Conservation (phyloP, 2,888 invertebrate genomes). For the Nomada fabriciana region DNA sequence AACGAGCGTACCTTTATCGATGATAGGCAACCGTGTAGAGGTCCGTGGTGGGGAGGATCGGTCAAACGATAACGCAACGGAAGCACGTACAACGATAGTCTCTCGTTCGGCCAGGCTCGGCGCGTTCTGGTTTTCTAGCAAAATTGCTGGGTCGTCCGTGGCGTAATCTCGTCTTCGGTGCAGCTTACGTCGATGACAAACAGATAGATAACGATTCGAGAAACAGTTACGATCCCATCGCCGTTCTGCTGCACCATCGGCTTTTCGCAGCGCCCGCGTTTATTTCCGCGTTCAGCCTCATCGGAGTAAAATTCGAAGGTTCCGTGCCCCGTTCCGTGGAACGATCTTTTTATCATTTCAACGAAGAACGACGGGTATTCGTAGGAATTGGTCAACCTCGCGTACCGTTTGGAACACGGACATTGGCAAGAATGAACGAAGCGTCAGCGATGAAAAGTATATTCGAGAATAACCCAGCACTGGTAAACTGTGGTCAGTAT, state of each 20-base stretch:
- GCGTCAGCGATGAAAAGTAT: neutral
- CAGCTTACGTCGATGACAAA: constrained; percentile 46
- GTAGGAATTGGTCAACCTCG: neutral
- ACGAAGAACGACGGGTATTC: neutral
- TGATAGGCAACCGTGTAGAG: constrained; percentile 52
- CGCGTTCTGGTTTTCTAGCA: constrained; percentile 53
- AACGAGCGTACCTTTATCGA: constrained; percentile 53
- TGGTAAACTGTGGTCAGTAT: neutral
- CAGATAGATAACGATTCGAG: constrained; percentile 55
- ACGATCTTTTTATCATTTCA: neutral
- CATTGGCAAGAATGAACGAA: constrained; percentile 3
- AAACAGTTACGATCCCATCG: constrained; percentile 36
- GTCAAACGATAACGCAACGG: constrained; percentile 66
- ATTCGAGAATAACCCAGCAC: neutral
- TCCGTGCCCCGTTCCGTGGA: neutral
- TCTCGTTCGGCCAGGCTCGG: constrained; percentile 48
- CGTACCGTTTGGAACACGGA: neutral
- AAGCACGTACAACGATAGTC: constrained; percentile 62
- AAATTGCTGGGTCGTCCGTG: constrained; percentile 49
- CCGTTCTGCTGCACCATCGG: neutral
- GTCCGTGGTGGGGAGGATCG: constrained; percentile 41
- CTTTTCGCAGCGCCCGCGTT: constrained; percentile 20
- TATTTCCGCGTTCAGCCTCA: constrained; percentile 42
- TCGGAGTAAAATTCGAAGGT: neutral
- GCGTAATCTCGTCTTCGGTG: constrained; percentile 49